Percentiles rank a stretch among this genome's conserved stretches.
These are phyloP conservation scores for Oconnorella tubifera DNA, from an alignment of 2,888 invertebrate species.

Conservation along the genomic window DNA sequence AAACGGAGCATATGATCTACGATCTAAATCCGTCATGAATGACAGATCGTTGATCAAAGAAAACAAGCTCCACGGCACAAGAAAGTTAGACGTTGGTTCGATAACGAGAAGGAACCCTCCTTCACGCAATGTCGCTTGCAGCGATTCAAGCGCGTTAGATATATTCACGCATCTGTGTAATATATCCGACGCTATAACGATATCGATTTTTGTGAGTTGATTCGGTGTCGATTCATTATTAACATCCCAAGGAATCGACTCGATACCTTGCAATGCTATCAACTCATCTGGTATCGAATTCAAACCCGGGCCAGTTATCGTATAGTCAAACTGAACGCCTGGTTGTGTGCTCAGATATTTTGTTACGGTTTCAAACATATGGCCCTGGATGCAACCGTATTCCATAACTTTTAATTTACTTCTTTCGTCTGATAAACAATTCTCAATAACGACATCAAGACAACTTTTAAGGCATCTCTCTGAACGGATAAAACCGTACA, in stretches of 20 bases:
- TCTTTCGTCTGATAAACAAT: constrained; percentile 71
- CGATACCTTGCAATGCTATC: constrained; percentile 64
- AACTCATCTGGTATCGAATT: constrained; percentile 48
- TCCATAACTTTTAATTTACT: constrained; percentile 59
- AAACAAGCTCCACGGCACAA: constrained; percentile 40
- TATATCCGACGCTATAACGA: constrained; percentile 45
- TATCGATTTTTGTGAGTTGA: constrained; percentile 36
- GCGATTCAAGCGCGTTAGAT: constrained; percentile 29
- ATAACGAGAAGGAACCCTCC: constrained; percentile 58
- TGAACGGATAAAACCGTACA: constrained; percentile 35
- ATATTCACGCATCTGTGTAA: constrained; percentile 41
- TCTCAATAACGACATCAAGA: constrained; percentile 75
- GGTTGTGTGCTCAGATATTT: constrained; percentile 67
- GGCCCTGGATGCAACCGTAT: constrained; percentile 16
- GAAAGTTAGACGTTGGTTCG: constrained; percentile 54
- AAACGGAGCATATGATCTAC: constrained; percentile 38
- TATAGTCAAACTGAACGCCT: constrained; percentile 63
- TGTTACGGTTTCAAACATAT: constrained; percentile 37
- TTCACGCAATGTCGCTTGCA: constrained; percentile 62
- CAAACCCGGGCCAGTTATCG: constrained; percentile 61
- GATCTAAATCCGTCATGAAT: constrained; percentile 22
- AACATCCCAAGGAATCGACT: constrained; percentile 66
- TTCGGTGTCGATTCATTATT: constrained; percentile 25
- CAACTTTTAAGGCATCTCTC: constrained; percentile 48
- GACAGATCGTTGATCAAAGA: constrained; percentile 38